Conservation (phyloP, 92 coral and sea anemone species). For the Siderastrea siderea region DNA sequence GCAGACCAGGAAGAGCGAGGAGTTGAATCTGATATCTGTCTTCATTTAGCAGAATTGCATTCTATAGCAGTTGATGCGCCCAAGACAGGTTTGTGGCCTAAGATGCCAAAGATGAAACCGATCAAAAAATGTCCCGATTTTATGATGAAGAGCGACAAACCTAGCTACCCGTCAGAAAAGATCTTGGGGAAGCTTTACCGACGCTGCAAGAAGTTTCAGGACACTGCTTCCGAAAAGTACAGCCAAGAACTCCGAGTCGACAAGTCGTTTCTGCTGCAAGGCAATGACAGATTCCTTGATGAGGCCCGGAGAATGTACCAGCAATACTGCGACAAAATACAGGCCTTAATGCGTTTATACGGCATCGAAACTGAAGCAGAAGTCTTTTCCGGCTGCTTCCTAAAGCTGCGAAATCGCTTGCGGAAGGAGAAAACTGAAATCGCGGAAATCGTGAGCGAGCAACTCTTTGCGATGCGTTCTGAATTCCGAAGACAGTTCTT, state of each 20-base stretch:
- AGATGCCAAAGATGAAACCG: not conserved
- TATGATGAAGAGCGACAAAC: conserved; percentile 92
- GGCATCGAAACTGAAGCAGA: conserved; percentile 94
- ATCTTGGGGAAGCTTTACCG: conserved; percentile 91
- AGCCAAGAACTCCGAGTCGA: conserved; percentile 69
- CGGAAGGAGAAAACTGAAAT: conserved; percentile 90
- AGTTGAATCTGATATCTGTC: conserved; percentile 84
- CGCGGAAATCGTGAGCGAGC: conserved; percentile 76
- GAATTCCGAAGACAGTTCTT: conserved; percentile 81
- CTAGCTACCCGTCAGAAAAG: conserved; percentile 85
- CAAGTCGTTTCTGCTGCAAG: conserved; percentile 71
- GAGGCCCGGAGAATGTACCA: conserved; percentile 74
- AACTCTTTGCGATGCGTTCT: conserved; percentile 63
- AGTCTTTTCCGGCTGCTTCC: conserved; percentile 88
- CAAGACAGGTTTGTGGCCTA: conserved; percentile 92
- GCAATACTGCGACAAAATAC: conserved; percentile 82
- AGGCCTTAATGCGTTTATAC: conserved; percentile 82
- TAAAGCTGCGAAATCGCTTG: conserved; percentile 86
- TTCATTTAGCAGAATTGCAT: conserved; percentile 85
- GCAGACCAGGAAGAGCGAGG: conserved; percentile 85
- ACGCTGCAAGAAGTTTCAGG: conserved; percentile 84
- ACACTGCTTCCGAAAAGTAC: conserved; percentile 60
- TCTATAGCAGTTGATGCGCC: conserved; percentile 98
- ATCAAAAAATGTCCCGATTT: conserved; percentile 83
- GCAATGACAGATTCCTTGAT: conserved; percentile 64